Evolutionary conservation across 1,140 invertebrate genomes (phyloP).

Genomic region (Cylas formicarius): DNA sequence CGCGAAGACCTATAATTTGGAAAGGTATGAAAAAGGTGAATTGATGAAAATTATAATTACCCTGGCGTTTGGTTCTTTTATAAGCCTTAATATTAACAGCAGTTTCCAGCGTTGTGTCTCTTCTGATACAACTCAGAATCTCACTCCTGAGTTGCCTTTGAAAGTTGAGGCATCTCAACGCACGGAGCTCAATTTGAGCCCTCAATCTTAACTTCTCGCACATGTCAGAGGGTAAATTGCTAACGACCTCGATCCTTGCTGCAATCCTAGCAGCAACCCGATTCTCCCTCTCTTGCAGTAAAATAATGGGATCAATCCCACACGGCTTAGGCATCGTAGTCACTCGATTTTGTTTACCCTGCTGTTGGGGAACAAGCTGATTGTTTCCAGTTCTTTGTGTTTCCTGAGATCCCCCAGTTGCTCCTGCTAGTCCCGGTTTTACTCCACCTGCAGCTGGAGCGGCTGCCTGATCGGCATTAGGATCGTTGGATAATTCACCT

Average conservation of each 20-base stretch:
- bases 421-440: too few species aligned
- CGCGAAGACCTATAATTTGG: conserved; percentile 56
- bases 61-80: conserved; percentile 91
- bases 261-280: conserved; percentile 76
- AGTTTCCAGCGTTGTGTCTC: conserved; percentile 93
- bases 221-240: conserved; percentile 82
- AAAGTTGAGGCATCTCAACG: conserved; percentile 89
- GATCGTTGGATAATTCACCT: too few species aligned
- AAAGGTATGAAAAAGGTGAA: not conserved
- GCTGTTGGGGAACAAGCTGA: conserved; percentile 16
- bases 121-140: conserved; percentile 79
- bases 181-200: conserved; percentile 91
- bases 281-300: conserved; percentile 93
- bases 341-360: conserved; percentile 68
- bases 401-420: too few species aligned
- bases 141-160: conserved; percentile 83
- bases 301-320: conserved; percentile 87
- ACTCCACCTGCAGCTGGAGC: too few species aligned
- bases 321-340: conserved; percentile 84
- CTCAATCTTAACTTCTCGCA: conserved; percentile 86
- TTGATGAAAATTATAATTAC: conserved; percentile 36
- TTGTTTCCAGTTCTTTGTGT: conserved; percentile 10
- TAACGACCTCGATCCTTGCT: conserved; percentile 74
- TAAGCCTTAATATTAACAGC: conserved; percentile 96
- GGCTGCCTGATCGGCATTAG: too few species aligned